phyloP scores from a whole-genome alignment of 1,140 invertebrate genomes.

The Rhagoletis zephyria region DNA sequence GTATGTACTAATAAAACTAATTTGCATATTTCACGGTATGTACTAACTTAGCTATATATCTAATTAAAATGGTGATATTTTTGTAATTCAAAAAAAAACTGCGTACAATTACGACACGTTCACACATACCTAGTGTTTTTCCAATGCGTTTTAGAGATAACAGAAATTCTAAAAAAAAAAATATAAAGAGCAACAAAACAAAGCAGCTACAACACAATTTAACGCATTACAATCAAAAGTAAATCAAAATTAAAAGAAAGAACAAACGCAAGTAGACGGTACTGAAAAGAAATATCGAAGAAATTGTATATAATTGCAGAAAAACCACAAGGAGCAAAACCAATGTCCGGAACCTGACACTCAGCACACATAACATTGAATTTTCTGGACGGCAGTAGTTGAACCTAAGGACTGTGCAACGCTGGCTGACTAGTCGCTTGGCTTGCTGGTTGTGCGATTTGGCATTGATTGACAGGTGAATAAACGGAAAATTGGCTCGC shows the following conservation, averaged over 20 bases:
- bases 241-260: constrained; percentile 4
- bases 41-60: too few relatives aligned
- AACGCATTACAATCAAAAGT: background rate
- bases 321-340: constrained; percentile 18
- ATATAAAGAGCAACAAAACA: background rate
- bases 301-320: background rate
- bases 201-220: background rate
- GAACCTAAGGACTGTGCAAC: background rate
- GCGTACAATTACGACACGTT: too few relatives aligned
- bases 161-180: background rate
- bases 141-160: constrained; percentile 7
- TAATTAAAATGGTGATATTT: too few relatives aligned
- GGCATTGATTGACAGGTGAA: constrained; percentile 17
- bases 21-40: too few relatives aligned
- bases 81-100: too few relatives aligned
- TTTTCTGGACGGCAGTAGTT: background rate
- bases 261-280: background rate
- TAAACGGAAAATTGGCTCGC: background rate
- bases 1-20: too few relatives aligned
- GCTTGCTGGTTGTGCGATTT: background rate
- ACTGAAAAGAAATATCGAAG: background rate
- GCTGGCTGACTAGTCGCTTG: background rate
- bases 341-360: constrained; percentile 23
- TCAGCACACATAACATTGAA: background rate
- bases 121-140: background rate